Conservation (phyloP, 2,888 invertebrate genomes). For the Mythimna vitellina region DNA sequence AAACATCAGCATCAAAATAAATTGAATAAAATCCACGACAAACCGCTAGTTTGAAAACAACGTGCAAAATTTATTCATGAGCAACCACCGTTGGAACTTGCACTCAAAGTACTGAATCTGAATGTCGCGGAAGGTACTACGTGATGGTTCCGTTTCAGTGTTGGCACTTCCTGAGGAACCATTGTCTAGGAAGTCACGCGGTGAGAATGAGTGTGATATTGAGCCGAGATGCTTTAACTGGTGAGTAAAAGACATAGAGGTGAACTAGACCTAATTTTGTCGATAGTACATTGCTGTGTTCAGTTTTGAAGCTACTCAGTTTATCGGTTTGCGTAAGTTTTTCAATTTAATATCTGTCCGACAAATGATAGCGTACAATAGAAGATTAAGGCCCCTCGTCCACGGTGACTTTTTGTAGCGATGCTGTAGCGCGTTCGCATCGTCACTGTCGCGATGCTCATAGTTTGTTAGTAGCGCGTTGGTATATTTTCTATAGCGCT, state of each 20-base stretch:
- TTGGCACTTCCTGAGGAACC: slow-evolving; percentile 59
- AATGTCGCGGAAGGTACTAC: slow-evolving; percentile 71
- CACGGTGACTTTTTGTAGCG: too few species aligned
- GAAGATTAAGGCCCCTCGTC: too few species aligned
- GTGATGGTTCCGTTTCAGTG: slow-evolving; percentile 70
- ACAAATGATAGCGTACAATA: too few species aligned
- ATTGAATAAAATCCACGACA: slow-evolving; percentile 54
- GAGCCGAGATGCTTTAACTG: neutral
- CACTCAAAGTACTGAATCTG: slow-evolving; percentile 73
- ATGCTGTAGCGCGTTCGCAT: too few species aligned
- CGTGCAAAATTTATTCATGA: slow-evolving; percentile 74
- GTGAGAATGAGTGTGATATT: slow-evolving; percentile 40
- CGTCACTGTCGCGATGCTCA: too few species aligned
- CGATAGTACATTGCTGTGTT: neutral
- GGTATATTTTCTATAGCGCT: too few species aligned
- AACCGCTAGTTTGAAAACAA: slow-evolving; percentile 68
- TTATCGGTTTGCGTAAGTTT: neutral
- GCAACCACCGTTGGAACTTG: slow-evolving; percentile 66
- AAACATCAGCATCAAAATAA: slow-evolving; percentile 47
- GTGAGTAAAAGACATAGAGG: neutral
- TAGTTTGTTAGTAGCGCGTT: too few species aligned
- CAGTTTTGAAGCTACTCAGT: neutral
- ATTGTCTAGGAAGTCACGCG: slow-evolving; percentile 4
- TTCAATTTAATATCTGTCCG: too few species aligned
- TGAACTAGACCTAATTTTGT: neutral